These are phyloP conservation scores for Cheilosia variabilis DNA, from an alignment of 2,888 invertebrate species.

Conservation along the genomic window DNA sequence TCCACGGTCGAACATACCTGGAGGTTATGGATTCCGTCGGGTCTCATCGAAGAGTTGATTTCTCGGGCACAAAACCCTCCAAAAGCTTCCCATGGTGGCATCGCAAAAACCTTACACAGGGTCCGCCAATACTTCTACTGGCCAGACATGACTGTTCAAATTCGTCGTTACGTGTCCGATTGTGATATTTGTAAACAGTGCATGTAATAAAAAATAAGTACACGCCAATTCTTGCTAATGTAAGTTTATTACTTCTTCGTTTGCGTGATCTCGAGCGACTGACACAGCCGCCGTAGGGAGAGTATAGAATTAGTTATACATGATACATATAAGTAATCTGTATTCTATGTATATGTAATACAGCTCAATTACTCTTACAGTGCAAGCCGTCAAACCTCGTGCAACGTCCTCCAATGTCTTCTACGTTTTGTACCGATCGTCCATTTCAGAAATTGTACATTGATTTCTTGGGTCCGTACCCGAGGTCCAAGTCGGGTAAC, in stretches of 20 bases:
- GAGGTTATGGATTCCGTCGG: constrained; percentile 44
- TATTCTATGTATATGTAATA: too few relatives aligned
- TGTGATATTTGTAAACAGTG: constrained; percentile 9
- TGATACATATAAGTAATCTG: too few relatives aligned
- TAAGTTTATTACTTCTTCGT: too few relatives aligned
- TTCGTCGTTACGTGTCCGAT: not conserved
- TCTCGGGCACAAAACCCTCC: constrained; percentile 32
- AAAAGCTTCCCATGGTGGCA: constrained; percentile 1
- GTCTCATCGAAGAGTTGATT: constrained; percentile 12
- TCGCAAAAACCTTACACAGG: constrained; percentile 30
- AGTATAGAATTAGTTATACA: too few relatives aligned
- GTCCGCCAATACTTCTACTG: not conserved
- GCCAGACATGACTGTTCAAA: constrained; percentile 17
- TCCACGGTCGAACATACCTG: not conserved
- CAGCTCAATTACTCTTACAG: too few relatives aligned
- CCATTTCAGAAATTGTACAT: not conserved
- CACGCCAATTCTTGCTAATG: too few relatives aligned
- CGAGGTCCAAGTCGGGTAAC: not conserved
- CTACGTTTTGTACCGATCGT: not conserved
- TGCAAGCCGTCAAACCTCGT: constrained; percentile 19
- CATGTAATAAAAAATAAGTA: too few relatives aligned
- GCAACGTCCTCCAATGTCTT: not conserved
- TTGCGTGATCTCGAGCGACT: too few relatives aligned
- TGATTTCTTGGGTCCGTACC: constrained; percentile 12
- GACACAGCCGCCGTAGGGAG: too few relatives aligned